Base-by-base conservation (phyloP, 2,888 invertebrate species). In the Pollenia amentaria region DNA sequence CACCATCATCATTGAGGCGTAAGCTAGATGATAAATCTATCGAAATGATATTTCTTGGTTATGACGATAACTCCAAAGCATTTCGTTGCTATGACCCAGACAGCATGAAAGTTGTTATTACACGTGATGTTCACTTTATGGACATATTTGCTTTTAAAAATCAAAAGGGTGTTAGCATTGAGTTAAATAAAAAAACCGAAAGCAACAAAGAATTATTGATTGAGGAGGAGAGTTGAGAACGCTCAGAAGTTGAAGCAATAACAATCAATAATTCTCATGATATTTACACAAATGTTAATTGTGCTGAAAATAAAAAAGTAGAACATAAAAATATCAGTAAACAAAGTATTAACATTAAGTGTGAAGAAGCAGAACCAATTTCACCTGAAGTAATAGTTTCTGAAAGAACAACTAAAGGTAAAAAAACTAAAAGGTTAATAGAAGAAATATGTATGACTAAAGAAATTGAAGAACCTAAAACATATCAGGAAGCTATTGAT, bases 21-120 rank as follows among this genome's bases (percentile, higher is more conserved):
- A 89, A 65, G 14, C 18, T 62, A 18, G 62, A 62, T 18, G 16
- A 42, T n/a, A 40, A 62, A 62, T 29, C 57, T 3, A 12, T 9
- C 6, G 29, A 88, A 70, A 83, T 86, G 80, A 79, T 88, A 64
- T 89, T 89, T 64, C 14, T 89, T 1, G 89, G 89, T 11, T 88
- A 89, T 60, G 86, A 87, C 51, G 60, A 82, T 8, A 53, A 87
- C 4, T 89, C 89, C 21, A 89, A 89, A 78, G 88, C 87, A 29
- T 89, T 82, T 72, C 73, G 89, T 46, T 81, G 80, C 21, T 82
- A 86, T 48, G 60, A 65, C 42, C 48, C 67, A 29, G 38, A 44
- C 12, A 53, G 46, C 72, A 55, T 64, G 7, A 73, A 62, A 11
- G 64, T 85, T 3, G 57, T 81, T 9, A 85, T 85, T 1, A 67